phyloP scores from a whole-genome alignment of 2,888 invertebrate species.

The Liodrosophila aerea region DNA sequence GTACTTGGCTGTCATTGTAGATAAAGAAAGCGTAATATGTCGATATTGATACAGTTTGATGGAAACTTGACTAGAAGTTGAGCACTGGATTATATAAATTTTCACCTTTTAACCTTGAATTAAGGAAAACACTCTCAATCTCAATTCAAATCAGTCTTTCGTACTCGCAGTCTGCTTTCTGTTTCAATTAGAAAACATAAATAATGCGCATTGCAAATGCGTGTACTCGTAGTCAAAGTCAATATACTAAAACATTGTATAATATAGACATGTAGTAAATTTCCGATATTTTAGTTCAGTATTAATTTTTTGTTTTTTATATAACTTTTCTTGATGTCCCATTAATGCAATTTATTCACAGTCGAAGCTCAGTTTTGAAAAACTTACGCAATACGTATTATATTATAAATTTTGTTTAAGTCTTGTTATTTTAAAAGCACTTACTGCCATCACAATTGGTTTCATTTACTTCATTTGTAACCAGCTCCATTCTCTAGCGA shows the following conservation, averaged over 20 bases:
- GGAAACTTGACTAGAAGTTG: too few species aligned
- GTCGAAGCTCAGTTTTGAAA: too few species aligned
- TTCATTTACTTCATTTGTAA: conserved; percentile 37
- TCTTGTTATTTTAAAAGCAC: conserved; percentile 25
- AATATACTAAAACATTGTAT: too few species aligned
- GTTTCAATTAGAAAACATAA: not conserved
- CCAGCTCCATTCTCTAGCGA: conserved; percentile 50
- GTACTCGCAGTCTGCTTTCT: not conserved
- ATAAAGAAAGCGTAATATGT: too few species aligned
- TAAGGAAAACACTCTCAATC: too few species aligned
- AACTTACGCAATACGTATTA: not conserved
- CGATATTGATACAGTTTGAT: too few species aligned
- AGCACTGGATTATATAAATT: not conserved
- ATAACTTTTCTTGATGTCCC: too few species aligned
- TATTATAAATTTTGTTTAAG: not conserved
- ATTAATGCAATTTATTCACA: conserved; percentile 4
- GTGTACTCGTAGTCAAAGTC: not conserved
- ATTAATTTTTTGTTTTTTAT: too few species aligned
- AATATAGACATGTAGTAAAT: too few species aligned
- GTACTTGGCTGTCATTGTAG: too few species aligned
- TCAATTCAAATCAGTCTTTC: not conserved
- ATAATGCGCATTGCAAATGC: not conserved
- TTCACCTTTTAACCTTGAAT: conserved; percentile 6
- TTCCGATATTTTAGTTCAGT: too few species aligned
- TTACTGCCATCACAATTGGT: conserved; percentile 56